Conservation (phyloP, 2,113 vertebrate genomes). For the Paraplagusia blochii region DNA sequence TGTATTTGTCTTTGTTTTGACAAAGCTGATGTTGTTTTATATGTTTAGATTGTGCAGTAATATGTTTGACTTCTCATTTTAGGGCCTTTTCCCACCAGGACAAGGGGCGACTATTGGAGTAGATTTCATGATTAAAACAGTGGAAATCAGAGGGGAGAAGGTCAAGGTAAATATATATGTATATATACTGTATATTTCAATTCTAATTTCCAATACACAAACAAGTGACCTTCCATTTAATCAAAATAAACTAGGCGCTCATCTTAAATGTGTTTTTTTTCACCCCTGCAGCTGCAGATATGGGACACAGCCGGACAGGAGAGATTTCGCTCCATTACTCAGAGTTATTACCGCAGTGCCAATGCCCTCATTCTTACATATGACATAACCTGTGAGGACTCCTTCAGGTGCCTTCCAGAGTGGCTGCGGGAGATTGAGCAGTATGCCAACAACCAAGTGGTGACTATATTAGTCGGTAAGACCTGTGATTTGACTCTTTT, state of each 20-base stretch:
- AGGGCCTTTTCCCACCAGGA: constrained; percentile 98
- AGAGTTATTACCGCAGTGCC: constrained; percentile 98
- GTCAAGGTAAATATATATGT: constrained; percentile 83
- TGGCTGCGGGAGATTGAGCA: constrained; percentile 98
- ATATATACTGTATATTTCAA: too few species aligned
- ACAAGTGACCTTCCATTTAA: too few species aligned
- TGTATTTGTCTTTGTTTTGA: constrained; percentile 29
- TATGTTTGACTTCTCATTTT: not conserved
- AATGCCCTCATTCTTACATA: constrained; percentile 97
- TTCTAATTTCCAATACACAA: too few species aligned
- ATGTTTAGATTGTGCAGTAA: not conserved
- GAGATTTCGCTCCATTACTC: constrained; percentile 97
- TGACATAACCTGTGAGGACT: constrained; percentile 98
- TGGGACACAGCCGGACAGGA: constrained; percentile 99
- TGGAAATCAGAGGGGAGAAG: constrained; percentile 98
- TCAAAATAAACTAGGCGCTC: too few species aligned
- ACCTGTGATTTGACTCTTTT: not conserved
- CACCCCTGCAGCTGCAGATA: constrained; percentile 88
- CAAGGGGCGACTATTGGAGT: constrained; percentile 98
- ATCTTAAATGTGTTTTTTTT: constrained; percentile 19
- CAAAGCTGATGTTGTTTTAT: not conserved
- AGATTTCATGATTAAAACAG: constrained; percentile 99
- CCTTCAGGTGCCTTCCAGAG: constrained; percentile 97
- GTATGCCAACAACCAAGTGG: constrained; percentile 97
- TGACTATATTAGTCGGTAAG: constrained; percentile 98